phyloP scores from a whole-genome alignment of 2,113 vertebrate species.

The Turnix velox region DNA sequence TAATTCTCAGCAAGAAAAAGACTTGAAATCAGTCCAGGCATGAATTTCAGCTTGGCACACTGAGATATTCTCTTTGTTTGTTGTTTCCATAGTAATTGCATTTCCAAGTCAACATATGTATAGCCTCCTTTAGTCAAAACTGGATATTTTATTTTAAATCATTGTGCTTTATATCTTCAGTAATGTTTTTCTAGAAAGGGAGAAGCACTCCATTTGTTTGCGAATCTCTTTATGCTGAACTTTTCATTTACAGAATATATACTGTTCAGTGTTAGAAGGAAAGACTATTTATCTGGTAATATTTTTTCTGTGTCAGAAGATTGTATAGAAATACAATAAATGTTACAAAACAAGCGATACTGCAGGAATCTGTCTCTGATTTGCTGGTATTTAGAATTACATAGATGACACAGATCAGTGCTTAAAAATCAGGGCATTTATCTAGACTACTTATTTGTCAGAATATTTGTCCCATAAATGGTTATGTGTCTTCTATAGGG shows the following conservation, averaged over 20 bases:
- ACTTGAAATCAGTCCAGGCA: conserved; percentile 8
- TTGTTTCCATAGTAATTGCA: conserved; percentile 53
- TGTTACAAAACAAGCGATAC: background rate
- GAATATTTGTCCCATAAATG: too few species aligned
- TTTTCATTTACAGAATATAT: background rate
- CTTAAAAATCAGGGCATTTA: background rate
- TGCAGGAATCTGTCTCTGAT: background rate
- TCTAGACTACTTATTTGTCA: background rate
- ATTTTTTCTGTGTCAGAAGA: background rate
- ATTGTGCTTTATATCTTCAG: background rate
- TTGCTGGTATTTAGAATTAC: background rate
- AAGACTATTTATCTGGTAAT: background rate
- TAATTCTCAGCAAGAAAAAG: background rate
- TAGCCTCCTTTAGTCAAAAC: background rate
- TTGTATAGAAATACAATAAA: background rate
- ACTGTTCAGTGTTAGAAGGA: background rate
- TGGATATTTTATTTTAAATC: background rate
- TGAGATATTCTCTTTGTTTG: conserved; percentile 37
- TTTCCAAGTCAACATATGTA: background rate
- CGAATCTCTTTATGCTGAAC: background rate
- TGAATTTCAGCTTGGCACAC: background rate
- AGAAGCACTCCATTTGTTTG: background rate
- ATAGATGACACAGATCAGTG: background rate
- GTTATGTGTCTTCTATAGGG: background rate
- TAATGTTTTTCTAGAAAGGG: background rate